Conservation (phyloP, 2,113 vertebrate genomes). For the Lophotis ruficrista region DNA sequence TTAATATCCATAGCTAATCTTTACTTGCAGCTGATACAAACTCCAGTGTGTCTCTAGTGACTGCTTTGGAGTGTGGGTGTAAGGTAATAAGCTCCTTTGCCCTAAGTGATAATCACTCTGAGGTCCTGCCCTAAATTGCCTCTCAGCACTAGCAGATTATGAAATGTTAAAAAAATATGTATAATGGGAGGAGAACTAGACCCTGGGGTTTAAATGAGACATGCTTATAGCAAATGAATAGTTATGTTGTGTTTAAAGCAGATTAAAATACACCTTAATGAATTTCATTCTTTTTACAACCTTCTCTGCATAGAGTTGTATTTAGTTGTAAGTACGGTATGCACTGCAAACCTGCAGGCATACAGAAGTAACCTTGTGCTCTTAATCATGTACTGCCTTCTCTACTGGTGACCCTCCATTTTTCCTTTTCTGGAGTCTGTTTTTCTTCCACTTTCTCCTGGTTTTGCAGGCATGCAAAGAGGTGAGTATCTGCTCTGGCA, state of each 20-base stretch:
- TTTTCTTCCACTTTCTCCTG: background rate
- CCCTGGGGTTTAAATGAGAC: conserved; percentile 32
- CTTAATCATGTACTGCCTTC: background rate
- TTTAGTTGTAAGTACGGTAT: background rate
- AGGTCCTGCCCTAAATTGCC: conserved; percentile 57
- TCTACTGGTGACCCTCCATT: background rate
- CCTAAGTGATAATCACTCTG: conserved; percentile 47
- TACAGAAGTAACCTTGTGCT: background rate
- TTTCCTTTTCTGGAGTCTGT: background rate
- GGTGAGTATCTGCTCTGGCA: background rate
- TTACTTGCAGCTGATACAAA: conserved; percentile 4
- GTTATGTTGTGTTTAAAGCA: conserved; percentile 38
- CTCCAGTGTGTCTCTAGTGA: background rate
- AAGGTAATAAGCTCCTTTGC: conserved; percentile 58
- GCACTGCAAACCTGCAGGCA: background rate
- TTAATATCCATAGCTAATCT: conserved; percentile 2
- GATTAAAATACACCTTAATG: conserved; percentile 16
- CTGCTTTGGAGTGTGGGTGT: conserved; percentile 17
- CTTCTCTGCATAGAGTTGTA: background rate
- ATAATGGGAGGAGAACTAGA: conserved; percentile 51
- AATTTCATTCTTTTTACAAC: background rate
- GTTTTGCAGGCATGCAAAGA: background rate
- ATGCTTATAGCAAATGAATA: conserved; percentile 20
- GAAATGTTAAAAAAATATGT: conserved; percentile 53
- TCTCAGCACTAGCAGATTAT: conserved; percentile 39